A percentile compares a stretch with the other conserved stretches of the same genome.
These are phyloP conservation scores for Drosophila prolongata DNA, from an alignment of 2,888 invertebrate genomes.

Conservation along the genomic window DNA sequence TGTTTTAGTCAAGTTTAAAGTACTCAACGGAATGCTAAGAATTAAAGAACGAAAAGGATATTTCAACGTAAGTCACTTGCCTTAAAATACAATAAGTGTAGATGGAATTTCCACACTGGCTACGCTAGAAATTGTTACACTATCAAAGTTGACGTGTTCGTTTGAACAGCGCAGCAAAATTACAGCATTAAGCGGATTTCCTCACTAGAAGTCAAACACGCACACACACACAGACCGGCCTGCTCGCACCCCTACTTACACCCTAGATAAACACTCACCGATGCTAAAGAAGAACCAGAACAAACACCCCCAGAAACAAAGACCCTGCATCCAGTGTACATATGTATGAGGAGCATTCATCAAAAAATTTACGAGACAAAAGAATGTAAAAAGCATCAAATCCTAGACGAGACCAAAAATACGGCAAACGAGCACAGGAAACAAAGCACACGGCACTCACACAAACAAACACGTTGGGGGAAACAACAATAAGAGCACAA, in stretches of 20 bases:
- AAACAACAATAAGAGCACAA: constrained; percentile 39
- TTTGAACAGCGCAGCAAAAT: constrained; percentile 56
- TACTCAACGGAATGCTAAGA: no score
- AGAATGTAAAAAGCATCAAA: constrained; percentile 67
- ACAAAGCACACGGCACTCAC: constrained; percentile 34
- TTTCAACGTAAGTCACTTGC: not conserved
- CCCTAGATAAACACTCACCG: constrained; percentile 32
- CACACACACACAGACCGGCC: constrained; percentile 28
- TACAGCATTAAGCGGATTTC: constrained; percentile 79
- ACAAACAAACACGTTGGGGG: constrained; percentile 38
- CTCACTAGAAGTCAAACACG: constrained; percentile 71
- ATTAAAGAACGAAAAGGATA: not conserved
- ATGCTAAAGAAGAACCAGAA: constrained; percentile 25
- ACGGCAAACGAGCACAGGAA: constrained; percentile 67
- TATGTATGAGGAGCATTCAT: constrained; percentile 40
- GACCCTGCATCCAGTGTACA: constrained; percentile 31
- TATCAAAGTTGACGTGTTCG: constrained; percentile 46
- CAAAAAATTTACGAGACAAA: constrained; percentile 68
- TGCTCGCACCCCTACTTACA: constrained; percentile 24
- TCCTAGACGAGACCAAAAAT: constrained; percentile 66
- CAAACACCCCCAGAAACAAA: constrained; percentile 56
- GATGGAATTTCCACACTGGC: constrained; percentile 11
- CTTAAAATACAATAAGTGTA: not conserved
- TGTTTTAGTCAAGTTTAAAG: not conserved
- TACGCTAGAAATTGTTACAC: constrained; percentile 26